These are phyloP conservation scores for Drosophila nr. perissopoda DNA, from an alignment of 2,888 invertebrate species.

Conservation along the genomic window DNA sequence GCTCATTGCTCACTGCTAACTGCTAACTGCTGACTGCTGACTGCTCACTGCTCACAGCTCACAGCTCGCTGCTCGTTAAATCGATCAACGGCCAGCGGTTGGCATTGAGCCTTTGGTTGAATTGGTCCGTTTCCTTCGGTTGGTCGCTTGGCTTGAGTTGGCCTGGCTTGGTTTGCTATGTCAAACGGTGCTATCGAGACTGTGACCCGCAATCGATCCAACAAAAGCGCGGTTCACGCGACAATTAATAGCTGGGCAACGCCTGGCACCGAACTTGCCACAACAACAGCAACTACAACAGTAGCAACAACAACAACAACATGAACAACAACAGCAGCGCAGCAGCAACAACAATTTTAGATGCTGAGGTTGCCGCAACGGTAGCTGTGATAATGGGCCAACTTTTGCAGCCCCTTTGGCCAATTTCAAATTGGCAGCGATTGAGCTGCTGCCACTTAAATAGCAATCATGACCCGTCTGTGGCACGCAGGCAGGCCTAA, in stretches of 20 bases:
- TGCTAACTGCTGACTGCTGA: not conserved
- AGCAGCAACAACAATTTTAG: slow-evolving; percentile 1
- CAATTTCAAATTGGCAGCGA: slow-evolving; percentile 60
- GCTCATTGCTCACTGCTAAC: not conserved
- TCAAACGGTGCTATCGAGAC: slow-evolving; percentile 59
- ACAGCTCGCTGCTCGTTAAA: slow-evolving; percentile 60
- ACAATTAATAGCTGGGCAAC: slow-evolving; percentile 76
- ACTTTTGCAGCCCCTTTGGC: slow-evolving; percentile 53
- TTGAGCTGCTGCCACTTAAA: slow-evolving; percentile 59
- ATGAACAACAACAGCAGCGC: not conserved
- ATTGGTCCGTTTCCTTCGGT: slow-evolving; percentile 31
- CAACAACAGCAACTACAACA: not conserved
- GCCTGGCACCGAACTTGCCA: slow-evolving; percentile 56
- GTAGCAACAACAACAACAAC: not conserved
- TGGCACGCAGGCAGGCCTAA: slow-evolving; percentile 49
- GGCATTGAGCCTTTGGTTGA: slow-evolving; percentile 65
- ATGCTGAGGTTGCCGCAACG: slow-evolving; percentile 42
- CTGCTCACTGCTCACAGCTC: not conserved
- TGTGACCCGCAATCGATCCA: slow-evolving; percentile 80
- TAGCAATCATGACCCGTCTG: slow-evolving; percentile 52
- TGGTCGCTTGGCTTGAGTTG: slow-evolving; percentile 13
- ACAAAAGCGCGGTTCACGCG: slow-evolving; percentile 73
- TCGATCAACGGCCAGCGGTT: slow-evolving; percentile 75
- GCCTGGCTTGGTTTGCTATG: slow-evolving; percentile 44
- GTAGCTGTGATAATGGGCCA: slow-evolving; percentile 76